phyloP scores from a whole-genome alignment of 2,888 invertebrate species.

The Seira musarum region DNA sequence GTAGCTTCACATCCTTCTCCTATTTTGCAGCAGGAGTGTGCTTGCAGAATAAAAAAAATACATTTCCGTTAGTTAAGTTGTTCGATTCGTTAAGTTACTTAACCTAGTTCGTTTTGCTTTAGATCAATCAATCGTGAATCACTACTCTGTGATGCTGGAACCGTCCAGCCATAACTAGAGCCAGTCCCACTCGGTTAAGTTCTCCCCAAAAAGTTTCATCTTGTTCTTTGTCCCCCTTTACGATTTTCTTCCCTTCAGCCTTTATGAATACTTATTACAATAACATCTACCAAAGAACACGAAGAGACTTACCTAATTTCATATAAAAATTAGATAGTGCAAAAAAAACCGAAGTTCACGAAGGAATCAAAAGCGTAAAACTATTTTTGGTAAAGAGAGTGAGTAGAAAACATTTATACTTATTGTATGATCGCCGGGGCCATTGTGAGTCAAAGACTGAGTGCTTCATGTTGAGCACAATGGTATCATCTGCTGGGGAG shows the following conservation, averaged over 20 bases:
- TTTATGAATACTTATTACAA: no score
- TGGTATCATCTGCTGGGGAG: constrained; percentile 70
- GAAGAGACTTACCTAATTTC: background rate
- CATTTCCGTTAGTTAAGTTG: no score
- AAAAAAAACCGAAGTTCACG: background rate
- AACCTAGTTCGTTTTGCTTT: no score
- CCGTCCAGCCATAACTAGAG: constrained; percentile 48
- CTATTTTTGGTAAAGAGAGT: background rate
- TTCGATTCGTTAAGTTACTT: no score
- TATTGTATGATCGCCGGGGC: constrained; percentile 42
- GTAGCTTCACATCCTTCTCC: background rate
- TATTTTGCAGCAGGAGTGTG: background rate
- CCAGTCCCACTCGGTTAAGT: constrained; percentile 54
- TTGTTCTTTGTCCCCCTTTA: no score
- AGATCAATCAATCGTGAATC: constrained; percentile 23
- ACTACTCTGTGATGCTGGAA: constrained; percentile 50
- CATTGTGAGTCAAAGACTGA: constrained; percentile 40
- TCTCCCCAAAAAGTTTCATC: no score
- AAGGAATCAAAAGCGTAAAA: background rate
- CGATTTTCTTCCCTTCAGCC: no score
- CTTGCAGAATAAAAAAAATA: no score
- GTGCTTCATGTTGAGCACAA: constrained; percentile 69
- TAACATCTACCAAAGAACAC: no score
- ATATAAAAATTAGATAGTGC: background rate
- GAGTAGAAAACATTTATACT: background rate